phyloP scores from a whole-genome alignment of 2,888 invertebrate species.

The Eilema sororculum region DNA sequence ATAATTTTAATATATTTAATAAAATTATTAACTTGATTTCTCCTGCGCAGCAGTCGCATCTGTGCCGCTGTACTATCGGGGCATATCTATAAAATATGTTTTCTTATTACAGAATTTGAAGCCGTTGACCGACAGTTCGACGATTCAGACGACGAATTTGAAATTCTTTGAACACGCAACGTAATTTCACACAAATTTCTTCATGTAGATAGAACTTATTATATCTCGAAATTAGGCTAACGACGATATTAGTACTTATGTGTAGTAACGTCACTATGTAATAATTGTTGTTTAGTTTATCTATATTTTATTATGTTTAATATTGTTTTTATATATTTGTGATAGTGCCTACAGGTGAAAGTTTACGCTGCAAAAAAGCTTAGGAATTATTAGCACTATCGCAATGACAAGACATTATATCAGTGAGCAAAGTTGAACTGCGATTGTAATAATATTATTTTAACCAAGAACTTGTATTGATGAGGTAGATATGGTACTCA shows the following conservation, averaged over 20 bases:
- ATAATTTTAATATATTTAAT: no score
- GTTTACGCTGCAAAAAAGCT: neutral
- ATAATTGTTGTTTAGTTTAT: constrained; percentile 40
- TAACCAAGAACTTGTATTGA: no score
- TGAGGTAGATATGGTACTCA: no score
- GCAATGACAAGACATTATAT: neutral
- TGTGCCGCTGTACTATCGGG: neutral
- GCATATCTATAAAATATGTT: neutral
- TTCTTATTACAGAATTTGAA: constrained; percentile 87
- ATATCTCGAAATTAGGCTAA: constrained; percentile 30
- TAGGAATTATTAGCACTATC: neutral
- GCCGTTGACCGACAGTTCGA: constrained; percentile 88
- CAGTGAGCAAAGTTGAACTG: neutral
- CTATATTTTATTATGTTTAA: constrained; percentile 22
- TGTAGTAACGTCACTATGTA: constrained; percentile 40
- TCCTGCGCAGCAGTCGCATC: neutral
- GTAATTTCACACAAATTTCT: constrained; percentile 38
- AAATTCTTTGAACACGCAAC: constrained; percentile 89
- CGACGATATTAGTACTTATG: constrained; percentile 43
- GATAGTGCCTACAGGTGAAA: constrained; percentile 23
- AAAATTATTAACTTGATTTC: no score
- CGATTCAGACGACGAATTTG: constrained; percentile 94
- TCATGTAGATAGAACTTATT: constrained; percentile 40
- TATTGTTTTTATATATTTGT: constrained; percentile 29
- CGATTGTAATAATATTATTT: no score